Conservation (phyloP, 2,888 invertebrate genomes). For the Tachina grossa region DNA sequence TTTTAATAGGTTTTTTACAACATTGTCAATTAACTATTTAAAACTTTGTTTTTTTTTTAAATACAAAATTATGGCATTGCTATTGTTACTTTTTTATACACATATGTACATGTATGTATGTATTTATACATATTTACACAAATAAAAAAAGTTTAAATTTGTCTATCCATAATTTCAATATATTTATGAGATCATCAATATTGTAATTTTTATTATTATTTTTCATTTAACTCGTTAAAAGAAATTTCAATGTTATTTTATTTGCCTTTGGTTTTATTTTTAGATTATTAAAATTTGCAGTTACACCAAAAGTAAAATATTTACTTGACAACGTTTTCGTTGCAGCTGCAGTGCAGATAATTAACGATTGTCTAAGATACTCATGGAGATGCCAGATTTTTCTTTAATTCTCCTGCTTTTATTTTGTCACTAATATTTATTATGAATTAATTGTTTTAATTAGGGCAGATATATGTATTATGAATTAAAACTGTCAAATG, state of each 20-base stretch:
- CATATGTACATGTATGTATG: neutral
- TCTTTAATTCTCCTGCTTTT: too few relatives aligned
- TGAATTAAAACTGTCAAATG: too few relatives aligned
- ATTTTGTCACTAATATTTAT: too few relatives aligned
- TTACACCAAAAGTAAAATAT: conserved; percentile 15
- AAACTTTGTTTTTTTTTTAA: neutral
- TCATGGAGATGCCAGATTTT: neutral
- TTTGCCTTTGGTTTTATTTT: conserved; percentile 51
- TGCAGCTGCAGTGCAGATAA: neutral
- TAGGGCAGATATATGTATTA: too few relatives aligned
- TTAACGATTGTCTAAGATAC: neutral
- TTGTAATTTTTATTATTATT: conserved; percentile 33
- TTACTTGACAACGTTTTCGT: conserved; percentile 31
- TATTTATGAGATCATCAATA: conserved; percentile 57
- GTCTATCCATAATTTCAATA: neutral
- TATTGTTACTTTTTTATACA: neutral
- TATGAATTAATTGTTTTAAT: too few relatives aligned
- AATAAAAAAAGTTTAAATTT: neutral
- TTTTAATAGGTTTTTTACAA: neutral
- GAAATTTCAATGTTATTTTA: conserved; percentile 33
- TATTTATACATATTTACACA: too few relatives aligned
- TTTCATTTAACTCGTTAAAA: conserved; percentile 10
- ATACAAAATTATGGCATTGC: neutral
- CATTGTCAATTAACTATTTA: neutral
- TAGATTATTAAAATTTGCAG: conserved; percentile 44